phyloP scores from a whole-genome alignment of 2,113 vertebrate genomes.

The Dasyornis broadbenti region DNA sequence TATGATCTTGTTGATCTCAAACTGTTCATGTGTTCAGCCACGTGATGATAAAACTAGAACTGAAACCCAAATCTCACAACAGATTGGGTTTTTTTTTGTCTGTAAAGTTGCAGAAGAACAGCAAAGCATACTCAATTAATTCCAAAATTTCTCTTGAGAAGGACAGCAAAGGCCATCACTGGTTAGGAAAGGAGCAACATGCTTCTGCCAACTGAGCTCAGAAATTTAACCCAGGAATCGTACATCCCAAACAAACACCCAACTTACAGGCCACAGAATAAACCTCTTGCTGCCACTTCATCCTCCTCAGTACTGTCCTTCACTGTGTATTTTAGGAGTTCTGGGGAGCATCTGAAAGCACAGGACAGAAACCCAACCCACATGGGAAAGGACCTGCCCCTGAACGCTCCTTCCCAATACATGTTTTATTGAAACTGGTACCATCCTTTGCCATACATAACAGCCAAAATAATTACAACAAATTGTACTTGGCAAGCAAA shows the following conservation, averaged over 20 bases:
- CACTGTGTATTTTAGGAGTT: fast-evolving
- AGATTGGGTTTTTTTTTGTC: background rate
- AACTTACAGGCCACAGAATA: background rate
- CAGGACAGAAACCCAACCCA: background rate
- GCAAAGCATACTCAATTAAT: background rate
- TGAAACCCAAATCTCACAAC: conserved; percentile 2
- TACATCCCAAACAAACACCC: background rate
- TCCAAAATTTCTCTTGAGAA: background rate
- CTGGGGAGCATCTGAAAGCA: background rate
- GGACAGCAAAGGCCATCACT: background rate
- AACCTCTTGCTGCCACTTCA: background rate
- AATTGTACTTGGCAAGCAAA: background rate
- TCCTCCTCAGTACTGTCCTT: background rate
- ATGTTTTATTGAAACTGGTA: background rate
- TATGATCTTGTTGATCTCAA: background rate
- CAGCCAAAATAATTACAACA: background rate
- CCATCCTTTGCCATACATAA: background rate
- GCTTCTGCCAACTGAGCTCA: background rate
- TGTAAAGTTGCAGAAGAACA: background rate
- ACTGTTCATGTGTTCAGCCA: background rate
- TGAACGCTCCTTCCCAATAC: background rate
- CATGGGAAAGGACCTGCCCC: background rate
- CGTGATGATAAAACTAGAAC: background rate
- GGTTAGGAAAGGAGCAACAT: background rate
- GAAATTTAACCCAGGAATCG: background rate